These are phyloP conservation scores for Trachymyrmex cornetzi DNA, from an alignment of 1,140 invertebrate genomes.

Conservation along the genomic window DNA sequence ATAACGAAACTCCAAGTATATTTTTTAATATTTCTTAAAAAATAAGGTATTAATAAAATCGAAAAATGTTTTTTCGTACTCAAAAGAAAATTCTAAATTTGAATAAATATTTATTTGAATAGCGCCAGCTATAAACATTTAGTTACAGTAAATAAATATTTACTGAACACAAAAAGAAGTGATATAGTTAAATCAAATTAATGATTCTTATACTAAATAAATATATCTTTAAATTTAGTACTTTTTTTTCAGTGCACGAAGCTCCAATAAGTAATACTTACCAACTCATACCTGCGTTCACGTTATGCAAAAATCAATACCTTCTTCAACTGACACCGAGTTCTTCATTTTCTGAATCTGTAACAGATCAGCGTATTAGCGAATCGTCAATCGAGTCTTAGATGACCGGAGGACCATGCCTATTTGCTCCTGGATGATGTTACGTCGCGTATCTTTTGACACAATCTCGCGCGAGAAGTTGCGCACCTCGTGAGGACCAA, in stretches of 20 bases:
- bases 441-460: slow-evolving; percentile 78
- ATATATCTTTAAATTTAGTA: no score
- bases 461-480: slow-evolving; percentile 70
- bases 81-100: no score
- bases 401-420: not conserved
- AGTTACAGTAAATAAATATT: no score
- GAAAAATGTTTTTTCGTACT: not conserved
- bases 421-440: slow-evolving; percentile 11
- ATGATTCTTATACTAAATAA: no score
- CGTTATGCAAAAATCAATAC: not conserved
- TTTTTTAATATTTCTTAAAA: not conserved
- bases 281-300: no score
- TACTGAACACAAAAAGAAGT: no score
- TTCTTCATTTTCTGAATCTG: not conserved
- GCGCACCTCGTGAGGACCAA: slow-evolving; percentile 65
- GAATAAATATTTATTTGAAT: not conserved
- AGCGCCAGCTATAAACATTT: not conserved
- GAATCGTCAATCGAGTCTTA: not conserved
- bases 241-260: no score
- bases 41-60: not conserved
- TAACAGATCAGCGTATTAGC: not conserved
- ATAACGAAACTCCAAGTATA: not conserved
- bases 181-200: no score
- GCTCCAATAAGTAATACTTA: no score
- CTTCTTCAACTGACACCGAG: not conserved